Evolutionary conservation across 2,113 vertebrate genomes (phyloP), one percentile per base, ranked within the genome.

Genomic region (Callocephalon fimbriatum): DNA sequence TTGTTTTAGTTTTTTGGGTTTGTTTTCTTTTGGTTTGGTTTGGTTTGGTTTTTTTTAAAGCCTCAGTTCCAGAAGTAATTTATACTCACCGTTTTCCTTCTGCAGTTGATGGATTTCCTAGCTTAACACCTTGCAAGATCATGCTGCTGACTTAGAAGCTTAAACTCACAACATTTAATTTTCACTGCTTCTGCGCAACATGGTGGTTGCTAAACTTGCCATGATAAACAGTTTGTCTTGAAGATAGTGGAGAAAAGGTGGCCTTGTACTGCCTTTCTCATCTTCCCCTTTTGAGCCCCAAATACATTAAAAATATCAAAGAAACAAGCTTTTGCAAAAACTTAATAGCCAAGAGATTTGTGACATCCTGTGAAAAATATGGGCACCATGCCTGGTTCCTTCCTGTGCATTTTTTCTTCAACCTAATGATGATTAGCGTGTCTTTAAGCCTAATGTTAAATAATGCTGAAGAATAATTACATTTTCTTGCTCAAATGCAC

Each of bases 391-490:
- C 68, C 26, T 78, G 21, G 3, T 42, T 93, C 26, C 15, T 91
- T 88, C 40, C 22, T 73, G 10, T 62, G n/a, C 18, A 19, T 38
- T 82, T 94, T 94, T 85, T 51, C 48, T 90, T 38, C 3, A 22
- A 71, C 18, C 70, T 86, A 63, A 54, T 86, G 77, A 73, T 77
- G 26, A 92, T 77, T 83, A 63, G 40, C 76, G 22, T 71, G 74
- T 93, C 50, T 93, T 45, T 82, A 86, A 82, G 61, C 31, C 59
- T 83, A 62, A 65, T 84, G 59, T 95, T 82, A 96, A 91, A 76
- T 93, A 92, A 80, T 94, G 35, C 32, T 88, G 63, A 83, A 83
- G 85, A 88, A 83, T 96, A 93, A 93, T 95, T 94, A 67, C 58
- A 86, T 83, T 92, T 93, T 79, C 32, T 83, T 96, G 67, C 78